A percentile compares a stretch with the other conserved stretches of the same genome.
Conservation (phyloP, 2,888 invertebrate species). For the Cinara cedri region DNA sequence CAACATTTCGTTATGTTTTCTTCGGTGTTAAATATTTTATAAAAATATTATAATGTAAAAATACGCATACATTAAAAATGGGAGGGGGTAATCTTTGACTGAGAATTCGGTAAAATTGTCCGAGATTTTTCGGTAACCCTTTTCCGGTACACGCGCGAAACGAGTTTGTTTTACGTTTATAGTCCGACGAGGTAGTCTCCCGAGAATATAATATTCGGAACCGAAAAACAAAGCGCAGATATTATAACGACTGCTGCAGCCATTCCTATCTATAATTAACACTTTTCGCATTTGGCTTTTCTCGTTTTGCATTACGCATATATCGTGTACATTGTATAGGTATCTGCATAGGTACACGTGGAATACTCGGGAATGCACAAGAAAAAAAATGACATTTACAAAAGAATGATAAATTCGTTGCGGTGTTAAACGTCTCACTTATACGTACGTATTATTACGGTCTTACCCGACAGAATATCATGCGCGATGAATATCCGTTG, state of each 20-base stretch:
- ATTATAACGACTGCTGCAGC: slow-evolving; percentile 1
- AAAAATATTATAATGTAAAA: neutral
- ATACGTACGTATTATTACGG: neutral
- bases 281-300: slow-evolving; percentile 26
- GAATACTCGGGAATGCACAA: neutral
- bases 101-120: neutral
- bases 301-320: slow-evolving; percentile 17
- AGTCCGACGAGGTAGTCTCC: slow-evolving; percentile 36
- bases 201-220: slow-evolving; percentile 17
- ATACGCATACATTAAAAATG: neutral
- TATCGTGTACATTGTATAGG: no score
- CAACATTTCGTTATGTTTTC: no score
- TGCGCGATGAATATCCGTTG: no score
- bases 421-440: slow-evolving; percentile 5
- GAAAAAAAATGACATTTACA: slow-evolving; percentile 11
- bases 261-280: slow-evolving; percentile 54
- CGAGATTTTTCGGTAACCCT: slow-evolving; percentile 14
- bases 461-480: no score
- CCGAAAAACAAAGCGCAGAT: slow-evolving; percentile 33
- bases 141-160: neutral
- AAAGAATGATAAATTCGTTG: slow-evolving; percentile 16
- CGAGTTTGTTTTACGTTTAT: slow-evolving; percentile 52
- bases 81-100: neutral
- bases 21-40: neutral
- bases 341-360: no score